Evolutionary conservation across 2,888 invertebrate genomes (phyloP).

Genomic region (Andricus curvator): DNA sequence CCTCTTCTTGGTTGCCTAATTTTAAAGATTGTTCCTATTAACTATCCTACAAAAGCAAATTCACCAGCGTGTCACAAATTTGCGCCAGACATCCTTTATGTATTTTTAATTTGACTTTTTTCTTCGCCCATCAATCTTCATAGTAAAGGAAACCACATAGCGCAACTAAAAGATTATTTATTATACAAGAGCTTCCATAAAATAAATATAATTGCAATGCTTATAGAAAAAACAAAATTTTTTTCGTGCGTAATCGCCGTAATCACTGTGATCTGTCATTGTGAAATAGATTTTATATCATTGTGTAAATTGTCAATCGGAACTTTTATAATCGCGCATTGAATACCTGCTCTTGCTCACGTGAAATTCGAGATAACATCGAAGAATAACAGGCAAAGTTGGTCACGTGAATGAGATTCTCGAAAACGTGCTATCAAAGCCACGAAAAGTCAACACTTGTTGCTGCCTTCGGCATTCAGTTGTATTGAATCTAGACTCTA

Average conservation of each 20-base stretch:
- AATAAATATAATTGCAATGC: not conserved
- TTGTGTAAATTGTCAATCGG: slow-evolving; percentile 3
- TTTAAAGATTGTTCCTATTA: no score
- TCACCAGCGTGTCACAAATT: not conserved
- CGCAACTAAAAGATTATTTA: not conserved
- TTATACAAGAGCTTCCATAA: not conserved
- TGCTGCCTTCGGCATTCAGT: not conserved
- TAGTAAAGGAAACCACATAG: not conserved
- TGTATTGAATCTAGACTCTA: not conserved
- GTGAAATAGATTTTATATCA: not conserved
- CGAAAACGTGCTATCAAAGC: slow-evolving; percentile 22
- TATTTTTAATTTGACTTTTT: not conserved
- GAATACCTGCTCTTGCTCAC: slow-evolving; percentile 13
- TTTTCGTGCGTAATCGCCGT: no score
- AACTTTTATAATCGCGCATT: slow-evolving; percentile 20
- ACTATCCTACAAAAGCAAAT: not conserved
- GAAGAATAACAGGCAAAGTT: slow-evolving; percentile 19
- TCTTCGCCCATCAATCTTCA: not conserved
- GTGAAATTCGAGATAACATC: slow-evolving; percentile 28
- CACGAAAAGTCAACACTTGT: slow-evolving; percentile 29
- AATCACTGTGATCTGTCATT: not conserved
- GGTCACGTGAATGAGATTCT: slow-evolving; percentile 20
- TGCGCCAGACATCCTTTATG: not conserved
- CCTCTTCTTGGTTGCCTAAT: no score
- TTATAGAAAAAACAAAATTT: not conserved